Base-by-base conservation (phyloP, 1,140 invertebrate species). In the Euwallacea similis region DNA sequence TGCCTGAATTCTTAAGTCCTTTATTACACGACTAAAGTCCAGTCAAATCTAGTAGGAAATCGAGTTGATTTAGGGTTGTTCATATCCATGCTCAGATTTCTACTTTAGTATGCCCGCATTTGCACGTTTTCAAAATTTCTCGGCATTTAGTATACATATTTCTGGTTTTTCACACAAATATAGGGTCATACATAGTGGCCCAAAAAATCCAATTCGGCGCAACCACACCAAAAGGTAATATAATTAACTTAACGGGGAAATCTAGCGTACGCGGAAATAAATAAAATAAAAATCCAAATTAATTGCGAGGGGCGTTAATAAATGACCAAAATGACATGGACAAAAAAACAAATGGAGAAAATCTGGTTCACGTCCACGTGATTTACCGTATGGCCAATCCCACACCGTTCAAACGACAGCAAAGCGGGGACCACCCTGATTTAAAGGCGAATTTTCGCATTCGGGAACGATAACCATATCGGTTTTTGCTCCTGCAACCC, bases 281-380 rank as follows among this genome's bases (percentile, higher is more conserved):
- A 43, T 7, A 68, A 58, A 47, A 59, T 56, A 60, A 69, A 69
- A 63, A 69, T 69, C 59, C 2, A 67, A 72, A 63, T 66, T 66
- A 63, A 72, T 69, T 59, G 47, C 56, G 43, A 64, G 46, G 60
- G 64, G 58, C 71, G 64, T 68, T 62, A 61, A 68, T 63, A 70
- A 70, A 70, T 70, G 69, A 43, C 62, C 60, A 50, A 70, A 70
- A 70, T 64, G 69, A 63, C 67, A 62, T 55, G 11, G 47, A 15
- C 69, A 50, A 68, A 68, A 68, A 72, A 69, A 63, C 50, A 72
- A 72, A 63, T 13, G 71, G 54, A 70, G 60, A 70, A 70, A 70
- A 70, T 70, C 69, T 64, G 69, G 69, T 70, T 59, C 69, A 70
- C 69, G 60, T 63, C 69, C 69, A 63, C 69, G 60, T 70, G 69